phyloP scores from a whole-genome alignment of 2,113 vertebrate species.

The Gobiocypris rarus region DNA sequence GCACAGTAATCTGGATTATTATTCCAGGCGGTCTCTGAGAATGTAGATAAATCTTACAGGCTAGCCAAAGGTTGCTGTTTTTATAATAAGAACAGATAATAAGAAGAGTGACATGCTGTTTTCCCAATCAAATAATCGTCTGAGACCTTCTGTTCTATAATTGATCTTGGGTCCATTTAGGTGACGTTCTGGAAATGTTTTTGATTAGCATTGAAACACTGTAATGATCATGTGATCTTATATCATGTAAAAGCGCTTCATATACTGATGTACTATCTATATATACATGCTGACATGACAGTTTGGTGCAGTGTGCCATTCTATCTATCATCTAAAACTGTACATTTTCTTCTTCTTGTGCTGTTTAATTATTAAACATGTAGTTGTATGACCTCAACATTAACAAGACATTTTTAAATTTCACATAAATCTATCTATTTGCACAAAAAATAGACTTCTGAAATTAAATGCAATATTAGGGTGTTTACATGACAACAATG shows the following conservation, averaged over 20 bases:
- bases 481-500: no score
- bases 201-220: not conserved
- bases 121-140: conserved; percentile 20
- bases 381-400: no score
- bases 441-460: no score
- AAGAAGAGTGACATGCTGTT: not conserved
- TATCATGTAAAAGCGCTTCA: not conserved
- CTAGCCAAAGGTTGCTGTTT: not conserved
- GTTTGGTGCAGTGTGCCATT: no score
- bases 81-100: not conserved
- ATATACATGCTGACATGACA: no score
- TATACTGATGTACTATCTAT: no score
- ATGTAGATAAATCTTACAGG: conserved; percentile 25
- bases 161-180: not conserved
- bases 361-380: no score
- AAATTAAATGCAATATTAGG: no score
- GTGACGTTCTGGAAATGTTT: not conserved
- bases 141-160: not conserved
- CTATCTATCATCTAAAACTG: no score
- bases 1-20: conserved; percentile 68
- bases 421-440: no score
- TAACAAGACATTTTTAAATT: no score
- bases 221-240: not conserved
- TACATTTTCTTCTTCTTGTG: no score
- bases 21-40: conserved; percentile 43